Conservation (phyloP, 2,888 invertebrate species). For the Scaeva pyrastri region DNA sequence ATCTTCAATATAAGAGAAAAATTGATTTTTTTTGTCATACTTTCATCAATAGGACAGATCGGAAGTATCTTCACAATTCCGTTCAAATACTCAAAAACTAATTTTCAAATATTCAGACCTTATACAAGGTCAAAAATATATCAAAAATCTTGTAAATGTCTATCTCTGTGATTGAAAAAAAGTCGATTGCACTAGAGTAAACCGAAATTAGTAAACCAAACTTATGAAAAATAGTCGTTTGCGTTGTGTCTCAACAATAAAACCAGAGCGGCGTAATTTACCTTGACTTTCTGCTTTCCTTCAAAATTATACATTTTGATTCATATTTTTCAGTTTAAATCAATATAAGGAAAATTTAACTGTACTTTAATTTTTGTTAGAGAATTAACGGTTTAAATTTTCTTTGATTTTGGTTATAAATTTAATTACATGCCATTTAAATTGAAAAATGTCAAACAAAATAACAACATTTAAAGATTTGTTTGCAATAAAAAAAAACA, state of each 20-base stretch:
- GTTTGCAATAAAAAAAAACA: slow-evolving; percentile 57
- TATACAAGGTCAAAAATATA: too few relatives aligned
- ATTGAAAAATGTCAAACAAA: slow-evolving; percentile 69
- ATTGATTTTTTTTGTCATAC: too few relatives aligned
- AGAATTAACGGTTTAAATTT: neutral
- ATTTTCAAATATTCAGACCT: too few relatives aligned
- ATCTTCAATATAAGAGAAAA: neutral
- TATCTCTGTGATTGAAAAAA: too few relatives aligned
- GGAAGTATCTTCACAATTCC: too few relatives aligned
- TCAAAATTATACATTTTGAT: slow-evolving; percentile 14
- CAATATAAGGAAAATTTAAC: slow-evolving; percentile 21
- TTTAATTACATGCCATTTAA: slow-evolving; percentile 18
- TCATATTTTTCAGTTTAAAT: slow-evolving; percentile 66
- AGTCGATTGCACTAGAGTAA: too few relatives aligned
- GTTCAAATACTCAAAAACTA: too few relatives aligned
- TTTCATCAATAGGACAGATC: too few relatives aligned
- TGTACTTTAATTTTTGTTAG: slow-evolving; percentile 10
- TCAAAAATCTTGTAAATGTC: too few relatives aligned
- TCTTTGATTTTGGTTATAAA: neutral
- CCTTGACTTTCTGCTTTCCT: slow-evolving; percentile 10
- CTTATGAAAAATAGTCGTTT: too few relatives aligned
- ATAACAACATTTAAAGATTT: neutral
- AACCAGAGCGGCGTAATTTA: slow-evolving; percentile 38
- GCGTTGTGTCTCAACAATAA: neutral
- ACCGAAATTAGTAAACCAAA: too few relatives aligned